Base-by-base conservation (phyloP, 2,797 vertebrate species). In the Australoheros facetus region DNA sequence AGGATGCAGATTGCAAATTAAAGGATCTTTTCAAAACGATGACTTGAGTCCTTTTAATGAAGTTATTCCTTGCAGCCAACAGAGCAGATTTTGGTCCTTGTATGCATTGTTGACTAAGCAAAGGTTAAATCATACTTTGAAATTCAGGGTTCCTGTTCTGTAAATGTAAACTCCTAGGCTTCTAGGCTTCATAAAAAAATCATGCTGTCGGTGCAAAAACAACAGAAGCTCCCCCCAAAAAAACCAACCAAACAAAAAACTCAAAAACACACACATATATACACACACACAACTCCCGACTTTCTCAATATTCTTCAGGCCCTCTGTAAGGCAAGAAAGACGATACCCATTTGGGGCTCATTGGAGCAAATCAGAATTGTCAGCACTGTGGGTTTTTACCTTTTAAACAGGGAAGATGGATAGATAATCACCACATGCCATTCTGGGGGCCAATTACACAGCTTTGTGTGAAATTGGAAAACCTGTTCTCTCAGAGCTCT, bases 381-480 rank as follows among this genome's bases (percentile, higher is more conserved):
- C 93, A 95, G 94, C 92, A 90, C 79, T 92, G 91, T 92, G 91
- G 86, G 85, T 94, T 94, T 93, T 93, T 92, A 91, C 92, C 90
- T 93, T 91, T 94, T 94, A 95, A 95, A 94, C 86, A 88, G 91
- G 92, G 88, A 94, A 94, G 94, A 95, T 94, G 93, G 94, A 95
- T 94, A 94, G 93, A 95, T 96, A 94, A 96, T 95, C 91, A 94
- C 90, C 90, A 89, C 91, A 88, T 93, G 94, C 93, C 94, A 94
- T 93, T 94, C 93, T 91, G 91, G 94, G 92, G 93, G 93, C 91
- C 94, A 95, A 95, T 96, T 95, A 93, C 93, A 94, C 91, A 94
- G 94, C 94, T 94, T 95, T 95, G 95, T 96, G 96, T 95, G 96
- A 96, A 97, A 97, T 95, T 95, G 96, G 96, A 96, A 97, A 97